Evolutionary conservation across 2,888 invertebrate genomes (phyloP), one percentile per base, ranked within the genome.

Genomic region (Drosophila ustulata): DNA sequence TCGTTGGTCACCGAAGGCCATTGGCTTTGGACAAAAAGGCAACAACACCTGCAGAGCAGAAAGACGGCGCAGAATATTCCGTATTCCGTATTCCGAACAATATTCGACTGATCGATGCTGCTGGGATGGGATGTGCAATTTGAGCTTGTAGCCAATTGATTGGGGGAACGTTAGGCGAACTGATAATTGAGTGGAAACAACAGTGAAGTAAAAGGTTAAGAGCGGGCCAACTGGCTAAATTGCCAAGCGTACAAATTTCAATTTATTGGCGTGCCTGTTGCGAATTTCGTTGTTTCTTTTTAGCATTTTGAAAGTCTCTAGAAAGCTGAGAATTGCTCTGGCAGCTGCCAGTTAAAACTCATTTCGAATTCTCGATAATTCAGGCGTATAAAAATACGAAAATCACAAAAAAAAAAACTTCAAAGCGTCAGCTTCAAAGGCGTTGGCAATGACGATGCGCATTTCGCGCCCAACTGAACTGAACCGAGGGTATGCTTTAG

Each of bases 1-100:
- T 55, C 64, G 51, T 55, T 85, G 87, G 87, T 80, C 85, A 86
- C 26, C 65, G 87, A 83, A 86, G 86, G 86, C 87, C 89, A 89
- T 75, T 82, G 86, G 88, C 84, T 80, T 82, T 69, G 49, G 65
- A 55, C 18, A 69, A 79, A 64, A 9, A 37, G 37, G 23, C 4
- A 25, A 25, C 66, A 61, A 76, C 77, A 66, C 58, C 32, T 43
- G 28, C 7, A 13, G 7, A 18, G 30, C n/a, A 25, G 30, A 49
- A 69, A 6, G 30, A 30, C 0, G 30, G 30, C 30, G 6, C 30
- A 30, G 58, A 65, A 75, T 58, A 50, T 57, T 58, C 18, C 53
- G 39, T 66, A 30, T 18, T 18, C 18, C 18, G 18, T 18, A 18
- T 18, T 18, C 13, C 53, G 39, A 63, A 30, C 28, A 41, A 39